Base-by-base conservation (phyloP, 2,113 vertebrate genomes). In the Pterocles orientalis region DNA sequence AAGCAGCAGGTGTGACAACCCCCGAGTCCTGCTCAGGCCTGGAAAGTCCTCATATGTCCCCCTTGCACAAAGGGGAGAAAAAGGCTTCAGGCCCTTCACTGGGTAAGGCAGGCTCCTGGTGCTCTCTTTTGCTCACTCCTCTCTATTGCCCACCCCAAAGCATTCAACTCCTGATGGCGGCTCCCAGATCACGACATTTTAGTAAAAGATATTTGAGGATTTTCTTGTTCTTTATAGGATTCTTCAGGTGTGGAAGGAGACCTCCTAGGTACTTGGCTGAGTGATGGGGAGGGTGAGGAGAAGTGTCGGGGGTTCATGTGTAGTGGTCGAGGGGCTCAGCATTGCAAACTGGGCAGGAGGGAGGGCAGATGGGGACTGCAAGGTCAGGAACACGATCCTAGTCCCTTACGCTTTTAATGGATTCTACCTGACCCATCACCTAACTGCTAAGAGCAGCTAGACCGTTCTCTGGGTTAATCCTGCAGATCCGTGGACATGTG, bases 1-100 rank as follows among this genome's bases (percentile, higher is more conserved):
- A 65, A 95, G 65, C 77, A 85, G 83, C 94, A 97, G 94, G 93
- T 96, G 95, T 87, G 96, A 94, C 69, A 91, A 43, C 43, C 29
- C 29, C 1, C 0, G 10, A 54, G 68, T 78, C 82, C 72, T 88
- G 43, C 41, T 70, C 2, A 2, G 60, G 48, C 29, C 5, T 84
- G 77, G 39, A 41, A 92, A 76, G 29, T 68, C 45, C 83, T 86
- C 51, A 5, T 58, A 80, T 62, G 13, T 80, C 33, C n/a, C 13
- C 10, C 20, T 66, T 51, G 26, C 48, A 18, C 9, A 16, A 61
- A 80, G 72, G n/a, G 29, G 26, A 81, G 41, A 23, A n/a, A 45
- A 58, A 71, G 33, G 5, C 34, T 62, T 50, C 31, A 13, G 43
- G 58, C 71, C 48, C 70, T 7, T 31, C 12, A 5, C 8, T 2